Evolutionary conservation across 2,797 vertebrate genomes (phyloP), one percentile per base, ranked within the genome.

Genomic region (Cephalopachus bancanus): DNA sequence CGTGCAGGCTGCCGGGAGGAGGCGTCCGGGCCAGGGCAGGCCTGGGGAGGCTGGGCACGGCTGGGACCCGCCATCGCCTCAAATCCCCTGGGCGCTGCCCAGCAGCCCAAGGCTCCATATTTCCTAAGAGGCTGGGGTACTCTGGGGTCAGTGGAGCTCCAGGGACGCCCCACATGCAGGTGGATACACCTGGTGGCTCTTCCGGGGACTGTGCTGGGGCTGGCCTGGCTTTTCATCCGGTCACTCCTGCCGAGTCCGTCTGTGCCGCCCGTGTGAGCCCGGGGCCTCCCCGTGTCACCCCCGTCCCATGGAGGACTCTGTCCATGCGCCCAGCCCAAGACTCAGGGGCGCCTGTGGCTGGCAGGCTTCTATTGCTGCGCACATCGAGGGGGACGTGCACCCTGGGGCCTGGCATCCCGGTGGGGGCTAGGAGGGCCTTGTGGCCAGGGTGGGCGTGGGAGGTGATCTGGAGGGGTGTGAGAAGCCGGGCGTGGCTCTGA

Each of bases 221-320:
- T 15, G 0, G 11, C 0, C 0, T 3, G 3, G 59, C 9, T 22
- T 15, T 17, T 51, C 33, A 10, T 24, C 12, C 1, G 4, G 20
- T 20, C 26, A 33, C 37, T 37, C 37, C 37, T 3, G 37, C 37
- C 37, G 37, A 37, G 37, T 37, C 37, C 37, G 37, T 37, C 37
- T 37, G 37, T 2, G 37, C 37, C 3, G 37, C 37, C 37, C 37
- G 37, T 37, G 37, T 37, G 37, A 37, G 37, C 37, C 37, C 37
- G 37, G 37, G 37, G 15, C 59, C 26, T 12, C 16, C 57, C 8
- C 59, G 69, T 30, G 64, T 59, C 16, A 10, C 16, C 59, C 6
- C 3, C 3, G 3, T 37, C 69, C 16, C 53, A 59, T 44, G 0
- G n/a, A 22, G 71, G 69, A 9, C 20, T 15, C 9, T 24, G 17